Conservation (phyloP, 1,140 invertebrate species). For the Drosophila pallidifrons region DNA sequence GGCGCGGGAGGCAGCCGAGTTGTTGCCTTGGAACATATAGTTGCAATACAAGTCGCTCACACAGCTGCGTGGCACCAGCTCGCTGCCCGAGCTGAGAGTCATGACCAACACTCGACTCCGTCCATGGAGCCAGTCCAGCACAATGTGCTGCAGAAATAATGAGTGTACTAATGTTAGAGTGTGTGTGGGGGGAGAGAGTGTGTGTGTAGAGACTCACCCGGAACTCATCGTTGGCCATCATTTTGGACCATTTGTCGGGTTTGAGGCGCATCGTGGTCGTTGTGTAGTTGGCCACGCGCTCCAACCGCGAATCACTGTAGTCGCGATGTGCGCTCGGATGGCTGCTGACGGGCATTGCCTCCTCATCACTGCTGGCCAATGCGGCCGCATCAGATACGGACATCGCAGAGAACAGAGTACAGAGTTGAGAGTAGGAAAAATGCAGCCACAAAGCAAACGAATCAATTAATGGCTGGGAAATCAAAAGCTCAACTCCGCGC, state of each 20-base stretch:
- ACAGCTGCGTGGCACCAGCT: constrained; percentile 81
- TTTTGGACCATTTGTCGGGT: constrained; percentile 91
- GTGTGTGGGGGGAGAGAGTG: neutral
- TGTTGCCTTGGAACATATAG: constrained; percentile 50
- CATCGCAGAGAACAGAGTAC: neutral
- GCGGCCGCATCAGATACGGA: constrained; percentile 52
- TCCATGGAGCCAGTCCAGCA: constrained; percentile 86
- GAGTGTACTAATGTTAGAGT: neutral
- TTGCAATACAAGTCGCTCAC: constrained; percentile 69
- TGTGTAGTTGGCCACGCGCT: constrained; percentile 74
- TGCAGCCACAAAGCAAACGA: constrained; percentile 48
- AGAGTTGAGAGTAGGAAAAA: constrained; percentile 6
- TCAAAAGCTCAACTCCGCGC: constrained; percentile 63
- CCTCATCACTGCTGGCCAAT: constrained; percentile 70
- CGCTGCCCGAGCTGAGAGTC: constrained; percentile 85
- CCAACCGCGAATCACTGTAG: constrained; percentile 71
- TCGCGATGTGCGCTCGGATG: constrained; percentile 53
- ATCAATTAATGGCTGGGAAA: constrained; percentile 59
- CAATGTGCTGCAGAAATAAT: constrained; percentile 84
- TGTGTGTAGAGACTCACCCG: constrained; percentile 57
- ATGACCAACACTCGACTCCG: constrained; percentile 86
- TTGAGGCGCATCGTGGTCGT: constrained; percentile 89
- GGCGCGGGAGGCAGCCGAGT: constrained; percentile 85
- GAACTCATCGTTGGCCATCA: constrained; percentile 88
- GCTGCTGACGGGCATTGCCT: constrained; percentile 36